Conservation (phyloP, 1,140 invertebrate species). For the Araneus ventricosus region DNA sequence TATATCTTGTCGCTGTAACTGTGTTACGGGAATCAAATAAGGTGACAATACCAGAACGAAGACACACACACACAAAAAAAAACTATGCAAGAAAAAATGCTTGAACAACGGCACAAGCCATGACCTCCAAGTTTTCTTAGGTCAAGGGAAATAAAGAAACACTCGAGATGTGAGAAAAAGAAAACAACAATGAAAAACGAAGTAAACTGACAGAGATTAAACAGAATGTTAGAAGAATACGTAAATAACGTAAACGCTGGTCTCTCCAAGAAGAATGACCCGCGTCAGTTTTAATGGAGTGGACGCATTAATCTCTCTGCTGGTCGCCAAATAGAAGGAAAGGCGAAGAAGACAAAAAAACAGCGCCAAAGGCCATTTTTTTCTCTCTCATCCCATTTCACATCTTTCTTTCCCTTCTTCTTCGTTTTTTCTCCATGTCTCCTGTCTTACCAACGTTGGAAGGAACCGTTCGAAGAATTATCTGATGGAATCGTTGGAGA, state of each 20-base stretch:
- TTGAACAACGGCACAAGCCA: not conserved
- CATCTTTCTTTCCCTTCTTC: not conserved
- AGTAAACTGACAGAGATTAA: conserved; percentile 54
- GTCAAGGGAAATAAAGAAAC: conserved; percentile 1
- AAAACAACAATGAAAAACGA: not conserved
- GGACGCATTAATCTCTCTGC: conserved; percentile 63
- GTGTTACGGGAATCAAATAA: not conserved
- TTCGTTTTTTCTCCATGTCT: not conserved
- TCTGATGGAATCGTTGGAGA: not conserved
- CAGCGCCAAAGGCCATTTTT: conserved; percentile 42
- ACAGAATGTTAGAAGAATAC: conserved; percentile 62
- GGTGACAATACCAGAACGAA: not conserved
- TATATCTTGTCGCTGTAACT: no score
- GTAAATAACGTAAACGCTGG: conserved; percentile 62
- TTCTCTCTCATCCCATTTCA: not conserved
- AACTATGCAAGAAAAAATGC: not conserved
- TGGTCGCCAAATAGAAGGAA: conserved; percentile 62
- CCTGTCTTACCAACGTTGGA: not conserved
- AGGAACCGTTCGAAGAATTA: not conserved
- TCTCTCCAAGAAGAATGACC: conserved; percentile 57
- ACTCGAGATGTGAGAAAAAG: not conserved
- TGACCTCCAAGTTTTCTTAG: not conserved
- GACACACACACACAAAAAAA: not conserved
- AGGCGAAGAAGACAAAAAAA: conserved; percentile 26
- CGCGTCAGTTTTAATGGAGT: conserved; percentile 66